phyloP scores from a whole-genome alignment of 2,113 vertebrate species.

The Strigops habroptila region DNA sequence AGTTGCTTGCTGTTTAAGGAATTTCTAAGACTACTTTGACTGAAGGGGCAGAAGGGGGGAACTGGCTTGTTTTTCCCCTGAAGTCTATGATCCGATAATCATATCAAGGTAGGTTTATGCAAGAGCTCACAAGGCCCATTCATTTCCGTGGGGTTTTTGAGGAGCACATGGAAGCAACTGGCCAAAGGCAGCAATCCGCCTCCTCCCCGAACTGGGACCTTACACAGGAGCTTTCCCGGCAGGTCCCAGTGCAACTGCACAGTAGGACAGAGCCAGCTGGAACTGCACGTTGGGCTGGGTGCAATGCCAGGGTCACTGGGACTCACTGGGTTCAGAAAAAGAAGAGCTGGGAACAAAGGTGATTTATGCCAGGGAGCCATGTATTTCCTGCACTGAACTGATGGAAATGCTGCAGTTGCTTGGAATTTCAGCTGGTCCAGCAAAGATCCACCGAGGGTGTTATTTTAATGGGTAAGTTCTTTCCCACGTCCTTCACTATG shows the following conservation, averaged over 20 bases:
- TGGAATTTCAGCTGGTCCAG: neutral
- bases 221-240: neutral
- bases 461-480: neutral
- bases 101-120: neutral
- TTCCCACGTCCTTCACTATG: neutral
- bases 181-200: neutral
- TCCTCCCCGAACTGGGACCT: neutral
- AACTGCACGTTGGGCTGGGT: neutral
- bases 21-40: constrained; percentile 19
- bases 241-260: neutral
- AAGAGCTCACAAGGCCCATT: neutral
- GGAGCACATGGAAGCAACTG: neutral
- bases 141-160: neutral
- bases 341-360: neutral
- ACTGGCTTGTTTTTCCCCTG: neutral
- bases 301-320: neutral
- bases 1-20: neutral
- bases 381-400: neutral
- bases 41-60: neutral
- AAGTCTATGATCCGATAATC: neutral
- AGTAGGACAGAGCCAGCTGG: fast-evolving
- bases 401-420: neutral
- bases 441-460: neutral
- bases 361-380: neutral
- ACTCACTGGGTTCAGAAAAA: neutral